phyloP scores from a whole-genome alignment of 2,113 vertebrate genomes.

The Nycticryphes semicollaris region DNA sequence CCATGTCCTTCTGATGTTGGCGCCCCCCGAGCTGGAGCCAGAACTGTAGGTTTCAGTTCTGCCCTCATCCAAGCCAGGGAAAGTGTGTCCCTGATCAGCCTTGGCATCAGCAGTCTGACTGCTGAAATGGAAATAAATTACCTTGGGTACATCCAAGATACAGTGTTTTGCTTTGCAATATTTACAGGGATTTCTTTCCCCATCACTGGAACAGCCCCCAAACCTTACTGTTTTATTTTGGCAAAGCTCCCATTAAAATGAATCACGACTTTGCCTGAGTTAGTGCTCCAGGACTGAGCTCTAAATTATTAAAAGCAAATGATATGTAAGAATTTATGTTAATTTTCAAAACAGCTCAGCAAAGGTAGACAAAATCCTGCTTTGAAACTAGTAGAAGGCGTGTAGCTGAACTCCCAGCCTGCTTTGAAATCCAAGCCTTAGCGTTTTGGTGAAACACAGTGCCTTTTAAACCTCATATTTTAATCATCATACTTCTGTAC shows the following conservation, averaged over 20 bases:
- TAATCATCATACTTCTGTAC: conserved; percentile 2
- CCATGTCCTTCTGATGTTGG: not conserved
- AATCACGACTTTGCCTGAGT: not conserved
- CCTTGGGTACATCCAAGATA: not conserved
- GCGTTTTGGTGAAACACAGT: conserved; percentile 4
- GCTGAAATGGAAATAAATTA: not conserved
- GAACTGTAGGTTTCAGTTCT: not conserved
- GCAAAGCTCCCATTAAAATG: conserved; percentile 1
- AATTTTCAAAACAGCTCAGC: not conserved
- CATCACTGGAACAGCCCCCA: not conserved
- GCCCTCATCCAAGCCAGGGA: not conserved
- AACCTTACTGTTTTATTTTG: not conserved
- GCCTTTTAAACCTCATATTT: conserved; percentile 41
- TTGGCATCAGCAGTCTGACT: not conserved
- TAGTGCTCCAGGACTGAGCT: not conserved
- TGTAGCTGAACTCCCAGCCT: not conserved
- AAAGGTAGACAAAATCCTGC: not conserved
- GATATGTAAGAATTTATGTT: not conserved
- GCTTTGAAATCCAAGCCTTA: not conserved
- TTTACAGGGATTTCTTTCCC: conserved; percentile 7
- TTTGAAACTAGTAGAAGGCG: not conserved
- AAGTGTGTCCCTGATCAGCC: not conserved
- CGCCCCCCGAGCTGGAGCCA: not conserved
- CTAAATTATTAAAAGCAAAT: not conserved
- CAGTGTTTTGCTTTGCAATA: not conserved